Evolutionary conservation across 2,113 vertebrate genomes (phyloP).

Genomic region (Capreolus pygargus): DNA sequence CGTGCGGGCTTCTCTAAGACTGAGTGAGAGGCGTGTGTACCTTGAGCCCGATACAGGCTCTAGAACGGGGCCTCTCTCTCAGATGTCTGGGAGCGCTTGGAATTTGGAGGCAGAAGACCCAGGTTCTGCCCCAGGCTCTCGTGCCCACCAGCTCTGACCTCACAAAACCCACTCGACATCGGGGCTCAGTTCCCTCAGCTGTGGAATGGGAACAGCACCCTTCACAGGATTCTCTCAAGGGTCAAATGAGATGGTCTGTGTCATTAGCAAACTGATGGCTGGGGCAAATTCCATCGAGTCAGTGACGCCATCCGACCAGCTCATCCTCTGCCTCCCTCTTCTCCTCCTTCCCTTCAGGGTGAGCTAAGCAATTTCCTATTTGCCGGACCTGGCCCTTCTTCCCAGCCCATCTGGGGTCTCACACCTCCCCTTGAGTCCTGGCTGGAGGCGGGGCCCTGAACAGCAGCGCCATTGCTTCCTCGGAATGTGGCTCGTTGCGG

Average conservation of each 20-base stretch:
- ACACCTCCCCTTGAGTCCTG: neutral
- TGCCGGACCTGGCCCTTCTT: neutral
- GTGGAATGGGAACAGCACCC: neutral
- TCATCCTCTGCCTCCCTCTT: neutral
- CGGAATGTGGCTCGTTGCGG: neutral
- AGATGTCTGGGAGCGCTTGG: neutral
- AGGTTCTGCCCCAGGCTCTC: neutral
- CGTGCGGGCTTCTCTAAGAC: neutral
- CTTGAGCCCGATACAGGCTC: neutral
- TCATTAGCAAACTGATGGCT: neutral
- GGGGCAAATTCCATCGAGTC: neutral
- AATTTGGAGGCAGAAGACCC: neutral
- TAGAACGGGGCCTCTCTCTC: neutral
- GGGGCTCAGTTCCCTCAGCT: neutral
- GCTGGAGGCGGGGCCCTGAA: neutral
- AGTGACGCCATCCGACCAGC: neutral
- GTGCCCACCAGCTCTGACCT: neutral
- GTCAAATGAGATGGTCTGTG: neutral
- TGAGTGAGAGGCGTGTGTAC: neutral
- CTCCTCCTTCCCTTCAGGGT: neutral
- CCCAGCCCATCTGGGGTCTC: neutral
- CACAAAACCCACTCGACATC: neutral
- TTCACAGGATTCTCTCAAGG: neutral
- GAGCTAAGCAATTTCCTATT: neutral
- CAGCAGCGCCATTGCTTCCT: neutral